Conservation (phyloP, 2,888 invertebrate species). For the Ophioninae sp. region DNA sequence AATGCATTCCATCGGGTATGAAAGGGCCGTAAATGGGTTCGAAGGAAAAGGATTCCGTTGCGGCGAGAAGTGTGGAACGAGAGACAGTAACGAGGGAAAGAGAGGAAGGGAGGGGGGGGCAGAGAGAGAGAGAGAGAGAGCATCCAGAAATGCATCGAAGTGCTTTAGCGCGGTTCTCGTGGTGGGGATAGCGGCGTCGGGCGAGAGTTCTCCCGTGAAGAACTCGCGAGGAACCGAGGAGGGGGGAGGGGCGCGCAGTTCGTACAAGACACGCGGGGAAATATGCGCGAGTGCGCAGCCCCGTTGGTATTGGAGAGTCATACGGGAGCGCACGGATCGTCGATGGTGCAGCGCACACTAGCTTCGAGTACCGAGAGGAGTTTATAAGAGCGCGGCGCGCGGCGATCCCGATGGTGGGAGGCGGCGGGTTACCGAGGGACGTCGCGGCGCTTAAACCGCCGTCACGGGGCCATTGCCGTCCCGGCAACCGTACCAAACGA, state of each 20-base stretch:
- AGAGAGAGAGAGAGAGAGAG: slow-evolving; percentile 16
- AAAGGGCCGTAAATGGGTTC: slow-evolving; percentile 10
- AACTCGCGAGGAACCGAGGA: background rate
- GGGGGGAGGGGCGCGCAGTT: slow-evolving; percentile 40
- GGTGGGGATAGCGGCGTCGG: slow-evolving; percentile 49
- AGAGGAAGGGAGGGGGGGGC: slow-evolving; percentile 28
- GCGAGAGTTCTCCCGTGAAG: slow-evolving; percentile 36
- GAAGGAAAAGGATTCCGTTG: slow-evolving; percentile 42
- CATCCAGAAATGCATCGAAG: too few relatives aligned
- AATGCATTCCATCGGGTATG: background rate
- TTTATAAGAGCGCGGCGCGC: slow-evolving; percentile 12
- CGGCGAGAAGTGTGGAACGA: slow-evolving; percentile 36
- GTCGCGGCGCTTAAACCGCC: slow-evolving; percentile 73
- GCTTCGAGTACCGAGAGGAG: slow-evolving; percentile 14
- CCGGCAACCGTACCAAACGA: slow-evolving; percentile 74
- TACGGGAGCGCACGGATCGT: slow-evolving; percentile 42
- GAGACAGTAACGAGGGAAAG: slow-evolving; percentile 29
- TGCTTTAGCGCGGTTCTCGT: slow-evolving; percentile 26
- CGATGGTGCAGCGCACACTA: slow-evolving; percentile 59
- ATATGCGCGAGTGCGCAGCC: too few relatives aligned
- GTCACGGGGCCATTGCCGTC: slow-evolving; percentile 78
- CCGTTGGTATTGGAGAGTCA: too few relatives aligned
- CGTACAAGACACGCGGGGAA: slow-evolving; percentile 12
- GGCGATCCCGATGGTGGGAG: slow-evolving; percentile 61
- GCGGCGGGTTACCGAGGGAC: slow-evolving; percentile 73